Percentiles rank a stretch among this genome's conserved stretches.
phyloP scores from a whole-genome alignment of 2,113 vertebrate species.

The Plectropomus leopardus region DNA sequence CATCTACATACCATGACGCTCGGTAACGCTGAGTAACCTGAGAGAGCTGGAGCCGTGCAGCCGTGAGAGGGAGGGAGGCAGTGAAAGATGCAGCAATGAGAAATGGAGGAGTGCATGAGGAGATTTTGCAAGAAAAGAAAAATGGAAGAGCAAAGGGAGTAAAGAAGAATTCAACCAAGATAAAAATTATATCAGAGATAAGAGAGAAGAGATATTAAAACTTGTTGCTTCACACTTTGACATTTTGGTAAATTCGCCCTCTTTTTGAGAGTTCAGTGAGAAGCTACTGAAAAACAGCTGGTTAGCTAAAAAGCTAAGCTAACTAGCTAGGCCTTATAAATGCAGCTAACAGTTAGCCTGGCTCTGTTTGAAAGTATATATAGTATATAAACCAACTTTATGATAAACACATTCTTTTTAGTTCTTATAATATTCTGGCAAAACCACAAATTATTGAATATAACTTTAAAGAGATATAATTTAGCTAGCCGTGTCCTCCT shows the following conservation, averaged over 20 bases:
- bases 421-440: no score
- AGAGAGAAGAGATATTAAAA: background rate
- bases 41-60: constrained; percentile 64
- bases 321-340: no score
- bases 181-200: constrained; percentile 6
- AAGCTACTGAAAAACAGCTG: no score
- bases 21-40: constrained; percentile 72
- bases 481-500: no score
- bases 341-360: no score
- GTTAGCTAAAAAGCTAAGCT: no score
- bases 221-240: background rate
- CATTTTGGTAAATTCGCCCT: background rate
- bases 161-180: background rate
- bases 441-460: no score
- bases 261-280: background rate
- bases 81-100: constrained; percentile 35
- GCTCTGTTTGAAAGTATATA: no score
- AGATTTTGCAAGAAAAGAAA: constrained; percentile 44
- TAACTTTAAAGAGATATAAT: no score
- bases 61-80: constrained; percentile 31
- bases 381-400: no score
- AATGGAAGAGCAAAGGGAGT: constrained; percentile 6
- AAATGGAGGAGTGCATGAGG: constrained; percentile 18
- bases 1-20: constrained; percentile 69
- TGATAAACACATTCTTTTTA: no score